A percentile compares a stretch with the other conserved stretches of the same genome.
Conservation (phyloP, 2,797 vertebrate genomes). For the Gambelia wislizenii region DNA sequence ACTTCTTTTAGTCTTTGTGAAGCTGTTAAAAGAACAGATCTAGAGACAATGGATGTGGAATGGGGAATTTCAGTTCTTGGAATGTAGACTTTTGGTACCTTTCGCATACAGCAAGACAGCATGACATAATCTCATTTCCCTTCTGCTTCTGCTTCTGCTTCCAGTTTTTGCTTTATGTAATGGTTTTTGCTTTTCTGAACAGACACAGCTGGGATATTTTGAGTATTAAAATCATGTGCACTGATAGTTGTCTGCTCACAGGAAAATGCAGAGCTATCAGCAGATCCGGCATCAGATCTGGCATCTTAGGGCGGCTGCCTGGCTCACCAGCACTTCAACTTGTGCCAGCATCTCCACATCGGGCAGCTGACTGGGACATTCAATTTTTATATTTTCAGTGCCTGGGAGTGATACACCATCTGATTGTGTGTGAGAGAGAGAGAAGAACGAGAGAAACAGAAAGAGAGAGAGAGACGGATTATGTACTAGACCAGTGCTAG, state of each 20-base stretch:
- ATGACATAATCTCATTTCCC: neutral
- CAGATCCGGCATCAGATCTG: neutral
- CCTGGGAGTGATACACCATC: too few species aligned
- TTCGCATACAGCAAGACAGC: too few species aligned
- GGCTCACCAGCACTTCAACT: neutral
- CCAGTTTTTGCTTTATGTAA: neutral
- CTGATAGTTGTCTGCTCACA: neutral
- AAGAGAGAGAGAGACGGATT: too few species aligned
- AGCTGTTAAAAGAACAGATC: neutral
- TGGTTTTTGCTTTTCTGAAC: neutral
- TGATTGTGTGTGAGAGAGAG: too few species aligned
- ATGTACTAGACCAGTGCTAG: too few species aligned
- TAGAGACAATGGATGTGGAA: neutral
- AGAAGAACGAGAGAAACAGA: too few species aligned
- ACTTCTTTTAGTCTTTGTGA: too few species aligned
- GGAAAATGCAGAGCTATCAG: neutral
- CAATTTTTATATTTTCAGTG: neutral
- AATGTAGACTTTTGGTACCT: neutral
- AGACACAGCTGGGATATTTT: neutral
- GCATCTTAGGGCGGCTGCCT: neutral
- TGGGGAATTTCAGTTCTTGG: neutral
- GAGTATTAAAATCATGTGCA: neutral
- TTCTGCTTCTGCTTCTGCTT: constrained; percentile 23
- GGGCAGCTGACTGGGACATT: neutral
- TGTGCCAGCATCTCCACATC: too few species aligned